Evolutionary conservation across 2,888 invertebrate genomes (phyloP).

Genomic region (Choristoneura rosaceana): DNA sequence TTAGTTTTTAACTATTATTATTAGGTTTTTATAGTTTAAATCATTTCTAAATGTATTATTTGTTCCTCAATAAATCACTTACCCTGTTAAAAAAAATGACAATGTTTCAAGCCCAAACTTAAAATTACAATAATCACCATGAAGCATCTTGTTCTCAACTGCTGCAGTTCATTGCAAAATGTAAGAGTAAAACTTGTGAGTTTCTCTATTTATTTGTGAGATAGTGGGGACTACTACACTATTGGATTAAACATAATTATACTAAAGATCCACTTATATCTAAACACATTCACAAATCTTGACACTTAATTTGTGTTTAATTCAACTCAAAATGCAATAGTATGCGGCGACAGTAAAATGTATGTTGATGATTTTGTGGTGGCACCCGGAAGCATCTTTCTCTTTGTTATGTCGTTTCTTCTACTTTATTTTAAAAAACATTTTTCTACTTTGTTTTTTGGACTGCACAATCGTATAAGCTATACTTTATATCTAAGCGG

Average conservation of each 20-base stretch:
- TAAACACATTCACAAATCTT: background rate
- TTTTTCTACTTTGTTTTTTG: too few species aligned
- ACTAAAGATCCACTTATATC: background rate
- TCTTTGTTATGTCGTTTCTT: too few species aligned
- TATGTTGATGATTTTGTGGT: background rate
- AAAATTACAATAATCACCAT: conserved; percentile 1
- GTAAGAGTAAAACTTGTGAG: conserved; percentile 5
- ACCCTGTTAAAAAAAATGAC: too few species aligned
- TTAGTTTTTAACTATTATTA: too few species aligned
- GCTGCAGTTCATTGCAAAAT: conserved; percentile 10
- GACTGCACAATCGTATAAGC: too few species aligned
- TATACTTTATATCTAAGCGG: too few species aligned
- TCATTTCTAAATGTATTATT: too few species aligned
- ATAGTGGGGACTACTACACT: background rate
- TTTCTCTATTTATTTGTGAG: conserved; percentile 16
- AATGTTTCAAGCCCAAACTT: conserved; percentile 24
- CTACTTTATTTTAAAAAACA: too few species aligned
- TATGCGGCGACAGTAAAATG: background rate
- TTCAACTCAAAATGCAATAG: background rate
- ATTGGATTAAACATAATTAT: conserved; percentile 13
- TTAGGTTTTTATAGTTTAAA: too few species aligned
- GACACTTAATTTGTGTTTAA: background rate
- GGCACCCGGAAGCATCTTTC: background rate
- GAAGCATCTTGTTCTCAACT: conserved; percentile 11
- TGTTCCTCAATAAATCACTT: too few species aligned